These are phyloP conservation scores for Cremastinae sp. DNA, from an alignment of 2,888 invertebrate species.

Conservation along the genomic window DNA sequence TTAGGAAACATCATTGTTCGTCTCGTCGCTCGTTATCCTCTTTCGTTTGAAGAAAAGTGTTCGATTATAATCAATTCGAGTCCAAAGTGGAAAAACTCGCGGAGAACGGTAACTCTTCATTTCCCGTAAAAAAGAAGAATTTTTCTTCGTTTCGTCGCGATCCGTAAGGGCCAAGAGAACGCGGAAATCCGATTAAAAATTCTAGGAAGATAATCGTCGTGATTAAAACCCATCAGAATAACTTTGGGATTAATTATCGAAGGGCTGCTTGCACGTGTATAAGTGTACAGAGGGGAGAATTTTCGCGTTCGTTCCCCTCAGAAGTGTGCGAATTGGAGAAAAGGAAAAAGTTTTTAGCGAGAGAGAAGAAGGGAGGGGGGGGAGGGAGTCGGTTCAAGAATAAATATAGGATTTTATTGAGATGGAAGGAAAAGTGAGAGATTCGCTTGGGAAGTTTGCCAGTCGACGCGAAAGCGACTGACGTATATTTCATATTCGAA, in stretches of 20 bases:
- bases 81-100: background rate
- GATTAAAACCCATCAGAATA: slow-evolving; percentile 23
- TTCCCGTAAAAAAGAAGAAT: slow-evolving; percentile 13
- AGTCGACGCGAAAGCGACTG: slow-evolving; percentile 60
- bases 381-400: background rate
- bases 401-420: slow-evolving; percentile 11
- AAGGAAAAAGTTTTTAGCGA: no score
- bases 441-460: slow-evolving; percentile 70
- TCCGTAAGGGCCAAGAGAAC: background rate
- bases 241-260: slow-evolving; percentile 32
- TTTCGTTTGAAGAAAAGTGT: no score
- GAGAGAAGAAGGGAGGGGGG: background rate
- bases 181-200: slow-evolving; percentile 1
- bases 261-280: no score
- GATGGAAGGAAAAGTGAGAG: background rate
- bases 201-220: slow-evolving; percentile 23
- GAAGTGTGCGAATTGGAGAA: background rate
- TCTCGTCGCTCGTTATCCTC: no score
- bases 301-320: background rate
- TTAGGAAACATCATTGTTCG: no score
- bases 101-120: slow-evolving; percentile 14
- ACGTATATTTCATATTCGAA: slow-evolving; percentile 67
- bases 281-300: background rate
- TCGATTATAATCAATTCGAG: no score
- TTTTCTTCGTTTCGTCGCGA: slow-evolving; percentile 35